Evolutionary conservation across 2,888 invertebrate species (phyloP).

Genomic region (Brenthis daphne): DNA sequence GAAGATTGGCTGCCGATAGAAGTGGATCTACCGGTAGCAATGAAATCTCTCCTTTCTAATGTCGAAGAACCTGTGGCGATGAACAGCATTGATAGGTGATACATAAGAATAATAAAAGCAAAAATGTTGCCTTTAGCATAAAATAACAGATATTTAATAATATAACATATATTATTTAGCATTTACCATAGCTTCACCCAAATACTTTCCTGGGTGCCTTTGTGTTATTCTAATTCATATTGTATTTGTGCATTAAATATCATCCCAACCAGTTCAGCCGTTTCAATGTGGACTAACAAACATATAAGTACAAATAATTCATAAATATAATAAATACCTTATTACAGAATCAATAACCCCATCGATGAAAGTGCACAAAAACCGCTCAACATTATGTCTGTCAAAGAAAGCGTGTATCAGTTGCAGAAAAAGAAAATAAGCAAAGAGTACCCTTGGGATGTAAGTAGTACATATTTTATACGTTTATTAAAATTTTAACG

Average conservation of each 20-base stretch:
- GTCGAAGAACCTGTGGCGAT: constrained; percentile 56
- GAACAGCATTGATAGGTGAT: constrained; percentile 64
- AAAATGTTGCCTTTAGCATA: too few species aligned
- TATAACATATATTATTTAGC: too few species aligned
- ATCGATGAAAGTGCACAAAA: constrained; percentile 50
- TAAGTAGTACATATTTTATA: constrained; percentile 49
- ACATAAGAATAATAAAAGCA: neutral
- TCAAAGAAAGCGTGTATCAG: constrained; percentile 66
- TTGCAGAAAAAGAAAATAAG: constrained; percentile 73
- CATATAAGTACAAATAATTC: neutral
- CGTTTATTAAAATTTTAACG: too few species aligned
- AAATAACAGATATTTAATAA: too few species aligned
- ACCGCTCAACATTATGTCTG: constrained; percentile 55
- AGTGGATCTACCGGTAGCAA: constrained; percentile 52
- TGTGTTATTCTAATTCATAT: too few species aligned
- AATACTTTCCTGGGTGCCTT: too few species aligned
- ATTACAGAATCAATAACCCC: constrained; percentile 63
- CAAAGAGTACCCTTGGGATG: constrained; percentile 72
- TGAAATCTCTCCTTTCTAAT: constrained; percentile 57
- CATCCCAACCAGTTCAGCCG: too few species aligned
- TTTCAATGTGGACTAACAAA: too few species aligned
- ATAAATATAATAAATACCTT: neutral
- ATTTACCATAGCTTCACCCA: too few species aligned
- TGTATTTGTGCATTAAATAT: neutral
- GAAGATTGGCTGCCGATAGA: constrained; percentile 63